Percentiles rank a stretch among this genome's conserved stretches.
These are phyloP conservation scores for Panorpa germanica DNA, from an alignment of 2,888 invertebrate genomes.

Conservation along the genomic window DNA sequence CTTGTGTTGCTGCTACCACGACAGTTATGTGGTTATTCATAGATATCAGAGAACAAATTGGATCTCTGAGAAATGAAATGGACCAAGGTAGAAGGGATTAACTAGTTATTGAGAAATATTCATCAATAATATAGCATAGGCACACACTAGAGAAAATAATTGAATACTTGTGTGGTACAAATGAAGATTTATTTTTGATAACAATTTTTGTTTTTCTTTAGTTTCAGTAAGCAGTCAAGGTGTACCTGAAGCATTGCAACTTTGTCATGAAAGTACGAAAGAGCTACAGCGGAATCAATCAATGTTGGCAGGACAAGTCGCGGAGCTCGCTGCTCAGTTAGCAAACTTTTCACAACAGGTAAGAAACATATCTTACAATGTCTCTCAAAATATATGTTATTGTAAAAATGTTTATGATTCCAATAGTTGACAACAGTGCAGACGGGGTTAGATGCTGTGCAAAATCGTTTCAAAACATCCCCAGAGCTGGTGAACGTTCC, in stretches of 20 bases:
- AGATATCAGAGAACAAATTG: conserved; percentile 44
- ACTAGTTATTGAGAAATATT: not conserved
- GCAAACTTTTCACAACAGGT: conserved; percentile 30
- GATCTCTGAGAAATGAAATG: conserved; percentile 39
- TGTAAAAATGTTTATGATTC: too few species aligned
- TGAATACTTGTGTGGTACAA: not conserved
- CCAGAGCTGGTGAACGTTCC: conserved; percentile 39
- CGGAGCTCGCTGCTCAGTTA: conserved; percentile 34
- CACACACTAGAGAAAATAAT: not conserved
- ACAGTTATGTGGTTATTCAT: conserved; percentile 48
- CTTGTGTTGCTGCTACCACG: conserved; percentile 41
- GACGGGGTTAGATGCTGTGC: conserved; percentile 30
- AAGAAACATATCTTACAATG: too few species aligned
- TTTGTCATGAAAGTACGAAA: conserved; percentile 49
- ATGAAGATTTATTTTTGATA: not conserved
- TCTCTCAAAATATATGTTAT: not conserved
- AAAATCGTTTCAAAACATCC: conserved; percentile 34
- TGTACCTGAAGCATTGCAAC: conserved; percentile 48
- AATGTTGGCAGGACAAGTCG: conserved; percentile 33
- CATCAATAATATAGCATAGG: too few species aligned
- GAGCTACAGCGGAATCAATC: conserved; percentile 48
- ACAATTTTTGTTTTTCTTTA: conserved; percentile 14
- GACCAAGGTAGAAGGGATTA: conserved; percentile 33
- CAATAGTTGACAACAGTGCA: conserved; percentile 27
- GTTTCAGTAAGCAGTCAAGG: conserved; percentile 48